Percentiles rank a stretch among this genome's conserved stretches.
phyloP scores from a whole-genome alignment of 1,140 invertebrate species.

The Pollicipes pollicipes region DNA sequence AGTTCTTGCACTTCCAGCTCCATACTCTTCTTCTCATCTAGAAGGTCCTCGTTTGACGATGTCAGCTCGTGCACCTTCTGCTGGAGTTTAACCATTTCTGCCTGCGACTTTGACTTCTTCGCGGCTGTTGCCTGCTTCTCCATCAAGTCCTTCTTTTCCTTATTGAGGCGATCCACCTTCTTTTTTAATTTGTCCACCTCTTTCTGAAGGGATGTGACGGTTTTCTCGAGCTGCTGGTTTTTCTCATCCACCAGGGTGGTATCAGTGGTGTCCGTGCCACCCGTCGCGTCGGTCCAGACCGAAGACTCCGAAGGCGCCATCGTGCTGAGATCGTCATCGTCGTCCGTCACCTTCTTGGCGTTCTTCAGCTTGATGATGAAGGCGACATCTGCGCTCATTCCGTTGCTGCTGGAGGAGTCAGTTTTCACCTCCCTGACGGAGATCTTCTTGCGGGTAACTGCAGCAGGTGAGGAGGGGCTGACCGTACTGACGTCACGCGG shows the following conservation, averaged over 20 bases:
- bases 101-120: constrained; percentile 19
- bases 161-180: constrained; percentile 46
- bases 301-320: constrained; percentile 20
- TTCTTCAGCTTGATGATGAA: constrained; percentile 20
- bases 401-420: constrained; percentile 7
- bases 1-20: constrained; percentile 47
- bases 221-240: constrained; percentile 29
- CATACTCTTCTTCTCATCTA: constrained; percentile 60
- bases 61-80: constrained; percentile 67
- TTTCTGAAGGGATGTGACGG: constrained; percentile 27
- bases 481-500: too few relatives aligned
- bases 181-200: constrained; percentile 36
- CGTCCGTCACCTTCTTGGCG: constrained; percentile 11
- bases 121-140: constrained; percentile 30
- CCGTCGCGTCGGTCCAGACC: constrained; percentile 23
- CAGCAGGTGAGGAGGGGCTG: background rate
- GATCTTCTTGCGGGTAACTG: background rate
- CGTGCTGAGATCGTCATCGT: constrained; percentile 32
- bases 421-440: constrained; percentile 15
- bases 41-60: constrained; percentile 52
- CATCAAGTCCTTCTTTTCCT: constrained; percentile 70
- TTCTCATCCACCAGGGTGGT: constrained; percentile 31
- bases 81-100: constrained; percentile 43
- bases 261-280: constrained; percentile 31
- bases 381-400: constrained; percentile 15